Conservation (phyloP, 2,113 vertebrate genomes). For the Anguilla rostrata region DNA sequence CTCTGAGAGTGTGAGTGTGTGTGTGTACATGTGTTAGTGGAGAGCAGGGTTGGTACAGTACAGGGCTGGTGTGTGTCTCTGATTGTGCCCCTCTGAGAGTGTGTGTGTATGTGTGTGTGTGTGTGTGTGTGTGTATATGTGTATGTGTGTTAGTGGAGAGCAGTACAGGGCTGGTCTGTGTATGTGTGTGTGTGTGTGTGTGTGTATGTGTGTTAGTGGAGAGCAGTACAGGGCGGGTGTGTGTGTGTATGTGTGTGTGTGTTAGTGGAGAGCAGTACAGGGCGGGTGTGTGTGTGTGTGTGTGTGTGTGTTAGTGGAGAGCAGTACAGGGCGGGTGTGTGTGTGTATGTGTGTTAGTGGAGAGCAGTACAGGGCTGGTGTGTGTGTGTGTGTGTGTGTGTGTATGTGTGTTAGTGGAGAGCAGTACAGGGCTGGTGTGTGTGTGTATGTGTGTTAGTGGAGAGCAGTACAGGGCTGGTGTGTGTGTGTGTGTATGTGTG, state of each 20-base stretch:
- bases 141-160: neutral
- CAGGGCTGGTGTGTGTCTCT: neutral
- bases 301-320: neutral
- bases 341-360: neutral
- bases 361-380: neutral
- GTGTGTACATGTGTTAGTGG: neutral
- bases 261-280: neutral
- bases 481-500: neutral
- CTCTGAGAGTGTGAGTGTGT: constrained; percentile 7
- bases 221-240: neutral
- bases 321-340: constrained; percentile 4
- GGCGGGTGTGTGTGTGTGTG: constrained; percentile 10
- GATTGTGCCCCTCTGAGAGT: neutral
- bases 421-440: neutral
- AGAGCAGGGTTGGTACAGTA: neutral
- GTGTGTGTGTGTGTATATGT: no score
- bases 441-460: neutral
- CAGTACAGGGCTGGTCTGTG: neutral
- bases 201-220: neutral
- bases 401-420: neutral
- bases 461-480: neutral
- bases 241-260: neutral
- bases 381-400: constrained; percentile 11
- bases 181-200: no score
- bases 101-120: neutral